Percentiles rank a stretch among this genome's conserved stretches.
Evolutionary conservation across 2,888 invertebrate genomes (phyloP).

Genomic region (Orthonevra nobilis): DNA sequence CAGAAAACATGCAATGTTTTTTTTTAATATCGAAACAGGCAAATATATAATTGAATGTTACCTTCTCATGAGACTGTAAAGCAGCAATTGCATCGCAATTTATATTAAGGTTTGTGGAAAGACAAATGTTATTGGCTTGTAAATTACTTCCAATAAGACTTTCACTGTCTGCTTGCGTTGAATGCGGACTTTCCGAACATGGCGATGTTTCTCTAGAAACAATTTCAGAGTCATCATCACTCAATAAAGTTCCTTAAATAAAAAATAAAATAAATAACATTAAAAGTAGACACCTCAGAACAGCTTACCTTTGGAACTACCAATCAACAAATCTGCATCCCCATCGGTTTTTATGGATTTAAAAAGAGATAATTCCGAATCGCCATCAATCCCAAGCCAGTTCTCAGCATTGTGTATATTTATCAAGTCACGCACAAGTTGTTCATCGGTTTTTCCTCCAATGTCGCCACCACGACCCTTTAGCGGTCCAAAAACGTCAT

Average conservation of each 20-base stretch:
- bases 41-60: neutral
- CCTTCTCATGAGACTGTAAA: constrained; percentile 68
- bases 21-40: neutral
- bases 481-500: constrained; percentile 95
- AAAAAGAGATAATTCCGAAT: constrained; percentile 90
- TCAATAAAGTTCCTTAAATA: constrained; percentile 75
- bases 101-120: neutral
- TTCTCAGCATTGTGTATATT: constrained; percentile 96
- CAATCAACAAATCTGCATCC: constrained; percentile 81
- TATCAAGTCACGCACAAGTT: constrained; percentile 92
- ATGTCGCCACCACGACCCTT: constrained; percentile 94
- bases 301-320: constrained; percentile 76
- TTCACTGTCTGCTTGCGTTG: constrained; percentile 71
- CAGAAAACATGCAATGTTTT: neutral
- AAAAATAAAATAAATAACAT: neutral
- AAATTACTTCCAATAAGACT: constrained; percentile 78
- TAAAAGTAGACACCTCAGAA: no score
- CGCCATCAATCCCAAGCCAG: constrained; percentile 95
- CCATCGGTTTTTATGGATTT: constrained; percentile 86
- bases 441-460: constrained; percentile 93
- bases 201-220: constrained; percentile 87
- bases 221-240: constrained; percentile 85
- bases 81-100: constrained; percentile 8
- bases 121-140: constrained; percentile 19
- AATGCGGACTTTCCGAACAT: constrained; percentile 83